phyloP scores from a whole-genome alignment of 2,797 vertebrate species.

The Erpetoichthys calabaricus region DNA sequence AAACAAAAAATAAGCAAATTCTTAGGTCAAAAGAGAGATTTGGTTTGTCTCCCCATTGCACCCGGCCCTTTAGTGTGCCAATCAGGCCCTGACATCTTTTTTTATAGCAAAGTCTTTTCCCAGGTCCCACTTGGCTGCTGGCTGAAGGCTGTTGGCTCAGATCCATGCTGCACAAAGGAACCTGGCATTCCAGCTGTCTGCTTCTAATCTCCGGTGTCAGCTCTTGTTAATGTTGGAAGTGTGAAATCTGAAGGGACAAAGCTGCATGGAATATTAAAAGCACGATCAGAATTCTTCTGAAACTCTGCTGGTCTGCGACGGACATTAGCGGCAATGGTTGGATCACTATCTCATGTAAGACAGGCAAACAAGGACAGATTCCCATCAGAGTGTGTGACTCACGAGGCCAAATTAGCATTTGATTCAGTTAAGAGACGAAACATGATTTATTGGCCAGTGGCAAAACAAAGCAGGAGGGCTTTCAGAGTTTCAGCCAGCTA shows the following conservation, averaged over 20 bases:
- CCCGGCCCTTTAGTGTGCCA: neutral
- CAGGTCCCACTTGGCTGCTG: constrained; percentile 63
- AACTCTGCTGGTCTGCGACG: constrained; percentile 56
- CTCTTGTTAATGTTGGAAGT: constrained; percentile 90
- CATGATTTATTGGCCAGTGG: constrained; percentile 45
- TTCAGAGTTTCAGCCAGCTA: neutral
- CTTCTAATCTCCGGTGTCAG: constrained; percentile 98
- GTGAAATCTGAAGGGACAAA: constrained; percentile 85
- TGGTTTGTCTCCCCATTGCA: neutral
- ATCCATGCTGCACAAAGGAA: constrained; percentile 90
- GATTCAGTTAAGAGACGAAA: constrained; percentile 55
- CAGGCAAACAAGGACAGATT: constrained; percentile 39
- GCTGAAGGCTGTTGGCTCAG: constrained; percentile 79
- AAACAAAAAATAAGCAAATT: neutral
- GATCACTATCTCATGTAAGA: constrained; percentile 42
- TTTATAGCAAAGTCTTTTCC: constrained; percentile 34
- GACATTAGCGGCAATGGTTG: constrained; percentile 45
- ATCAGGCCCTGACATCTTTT: constrained; percentile 5
- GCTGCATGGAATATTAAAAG: constrained; percentile 89
- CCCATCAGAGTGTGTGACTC: constrained; percentile 48
- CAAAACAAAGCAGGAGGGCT: neutral
- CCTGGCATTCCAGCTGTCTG: constrained; percentile 97
- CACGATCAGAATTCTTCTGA: constrained; percentile 84
- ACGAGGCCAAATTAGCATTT: constrained; percentile 53
- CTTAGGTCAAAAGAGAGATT: neutral